Evolutionary conservation across 2,797 vertebrate species (phyloP).

Genomic region (Acanthurus leucopareius): DNA sequence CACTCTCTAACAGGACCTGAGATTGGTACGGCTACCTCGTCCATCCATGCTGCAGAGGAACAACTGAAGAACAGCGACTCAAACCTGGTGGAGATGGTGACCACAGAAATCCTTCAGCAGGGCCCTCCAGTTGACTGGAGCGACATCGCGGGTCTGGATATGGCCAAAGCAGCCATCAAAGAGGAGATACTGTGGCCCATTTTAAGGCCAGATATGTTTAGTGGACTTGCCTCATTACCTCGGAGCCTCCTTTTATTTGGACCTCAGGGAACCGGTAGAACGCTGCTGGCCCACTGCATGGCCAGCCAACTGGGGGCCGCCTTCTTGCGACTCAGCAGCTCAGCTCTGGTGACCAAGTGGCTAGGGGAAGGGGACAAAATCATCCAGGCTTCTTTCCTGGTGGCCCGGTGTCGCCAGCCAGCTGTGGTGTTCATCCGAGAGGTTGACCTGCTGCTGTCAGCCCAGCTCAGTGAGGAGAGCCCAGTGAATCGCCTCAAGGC

Average conservation of each 20-base stretch:
- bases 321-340: conserved; percentile 93
- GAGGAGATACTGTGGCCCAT: conserved; percentile 99
- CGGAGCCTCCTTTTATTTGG: conserved; percentile 98
- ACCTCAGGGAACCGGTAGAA: conserved; percentile 98
- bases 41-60: conserved; percentile 95
- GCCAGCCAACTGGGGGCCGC: conserved; percentile 97
- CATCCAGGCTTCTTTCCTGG: conserved; percentile 95
- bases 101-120: conserved; percentile 96
- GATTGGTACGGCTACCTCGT: conserved; percentile 94
- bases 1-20: conserved; percentile 92
- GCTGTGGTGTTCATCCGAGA: conserved; percentile 97
- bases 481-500: conserved; percentile 95
- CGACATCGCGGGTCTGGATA: conserved; percentile 97
- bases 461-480: conserved; percentile 94
- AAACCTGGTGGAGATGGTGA: conserved; percentile 96
- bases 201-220: conserved; percentile 97
- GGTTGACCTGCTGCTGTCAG: conserved; percentile 95
- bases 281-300: conserved; percentile 95
- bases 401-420: conserved; percentile 97
- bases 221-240: conserved; percentile 94
- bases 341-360: conserved; percentile 97
- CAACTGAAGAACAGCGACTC: conserved; percentile 98
- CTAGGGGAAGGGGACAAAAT: conserved; percentile 97
- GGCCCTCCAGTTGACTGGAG: conserved; percentile 97
- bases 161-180: conserved; percentile 97